Percentiles rank a stretch among this genome's conserved stretches.
phyloP scores from a whole-genome alignment of 2,888 invertebrate species.

The Anthrax anthrax region DNA sequence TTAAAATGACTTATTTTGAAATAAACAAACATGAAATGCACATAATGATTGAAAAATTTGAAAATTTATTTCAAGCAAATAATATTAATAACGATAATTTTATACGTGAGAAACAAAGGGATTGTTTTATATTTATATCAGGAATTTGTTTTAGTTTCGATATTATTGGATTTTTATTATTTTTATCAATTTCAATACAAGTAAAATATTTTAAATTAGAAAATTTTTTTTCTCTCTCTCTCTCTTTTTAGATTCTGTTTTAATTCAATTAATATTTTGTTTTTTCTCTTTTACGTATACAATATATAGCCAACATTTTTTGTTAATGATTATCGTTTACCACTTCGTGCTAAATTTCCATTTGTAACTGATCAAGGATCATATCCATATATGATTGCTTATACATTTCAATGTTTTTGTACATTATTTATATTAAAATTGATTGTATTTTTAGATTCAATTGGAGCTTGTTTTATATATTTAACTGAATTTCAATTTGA shows the following conservation, averaged over 20 bases:
- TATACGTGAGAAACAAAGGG: neutral
- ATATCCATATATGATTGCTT: neutral
- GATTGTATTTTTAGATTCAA: neutral
- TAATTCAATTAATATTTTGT: too few species aligned
- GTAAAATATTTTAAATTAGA: too few species aligned
- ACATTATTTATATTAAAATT: neutral
- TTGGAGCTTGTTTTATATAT: neutral
- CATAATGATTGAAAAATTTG: neutral
- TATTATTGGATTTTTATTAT: neutral
- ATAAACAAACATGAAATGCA: neutral
- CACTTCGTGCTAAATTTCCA: neutral
- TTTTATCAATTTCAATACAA: neutral
- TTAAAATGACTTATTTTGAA: neutral
- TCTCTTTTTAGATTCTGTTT: too few species aligned
- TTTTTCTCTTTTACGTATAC: neutral
- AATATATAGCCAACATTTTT: neutral
- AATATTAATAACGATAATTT: neutral
- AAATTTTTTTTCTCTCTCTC: too few species aligned
- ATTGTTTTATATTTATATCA: neutral
- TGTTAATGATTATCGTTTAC: neutral
- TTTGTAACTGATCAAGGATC: neutral
- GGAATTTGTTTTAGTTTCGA: neutral
- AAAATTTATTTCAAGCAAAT: neutral
- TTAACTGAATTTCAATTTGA: neutral
- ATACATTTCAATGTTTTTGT: neutral